phyloP scores from a whole-genome alignment of 1,140 invertebrate species.

The Atta colombica region DNA sequence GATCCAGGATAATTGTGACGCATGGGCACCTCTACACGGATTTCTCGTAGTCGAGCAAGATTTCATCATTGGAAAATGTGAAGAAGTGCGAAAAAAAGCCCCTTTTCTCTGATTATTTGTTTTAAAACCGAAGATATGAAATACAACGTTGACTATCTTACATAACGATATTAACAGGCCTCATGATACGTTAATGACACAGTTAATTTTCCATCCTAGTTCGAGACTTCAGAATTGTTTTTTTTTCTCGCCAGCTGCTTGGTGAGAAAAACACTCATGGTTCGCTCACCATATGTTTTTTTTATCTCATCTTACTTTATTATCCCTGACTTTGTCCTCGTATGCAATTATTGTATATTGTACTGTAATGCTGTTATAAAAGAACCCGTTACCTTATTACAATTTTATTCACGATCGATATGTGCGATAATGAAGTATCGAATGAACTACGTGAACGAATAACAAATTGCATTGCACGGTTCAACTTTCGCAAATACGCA shows the following conservation, averaged over 20 bases:
- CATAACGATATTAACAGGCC: neutral
- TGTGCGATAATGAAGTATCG: neutral
- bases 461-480: neutral
- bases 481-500: neutral
- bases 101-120: neutral
- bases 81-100: neutral
- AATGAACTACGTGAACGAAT: neutral
- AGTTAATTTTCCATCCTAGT: neutral
- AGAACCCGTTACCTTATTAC: neutral
- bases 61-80: neutral
- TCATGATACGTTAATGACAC: neutral
- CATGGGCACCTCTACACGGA: neutral
- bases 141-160: neutral
- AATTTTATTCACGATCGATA: slow-evolving; percentile 9
- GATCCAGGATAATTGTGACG: slow-evolving; percentile 23
- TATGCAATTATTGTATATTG: slow-evolving; percentile 7
- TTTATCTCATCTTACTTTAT: slow-evolving; percentile 58
- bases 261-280: neutral
- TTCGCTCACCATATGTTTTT: neutral
- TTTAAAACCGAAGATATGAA: neutral
- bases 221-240: neutral
- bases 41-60: neutral
- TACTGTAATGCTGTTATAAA: slow-evolving; percentile 1
- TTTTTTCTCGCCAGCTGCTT: neutral
- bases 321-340: slow-evolving; percentile 67